Evolutionary conservation across 2,113 vertebrate species (phyloP).

Genomic region (Labrus mixtus): DNA sequence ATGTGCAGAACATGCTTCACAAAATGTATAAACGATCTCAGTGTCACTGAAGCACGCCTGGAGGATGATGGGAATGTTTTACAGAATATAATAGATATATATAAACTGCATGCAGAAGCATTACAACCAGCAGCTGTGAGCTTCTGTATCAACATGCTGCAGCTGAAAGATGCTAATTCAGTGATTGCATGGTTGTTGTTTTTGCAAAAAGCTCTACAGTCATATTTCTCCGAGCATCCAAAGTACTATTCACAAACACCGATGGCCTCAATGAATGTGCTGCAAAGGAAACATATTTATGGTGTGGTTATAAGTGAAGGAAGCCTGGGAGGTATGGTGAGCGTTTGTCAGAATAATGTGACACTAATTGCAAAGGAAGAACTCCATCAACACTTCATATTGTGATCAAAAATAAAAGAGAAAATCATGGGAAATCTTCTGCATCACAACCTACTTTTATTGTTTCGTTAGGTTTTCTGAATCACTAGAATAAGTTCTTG

Average conservation of each 20-base stretch:
- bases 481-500: not conserved
- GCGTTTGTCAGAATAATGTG: not conserved
- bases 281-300: not conserved
- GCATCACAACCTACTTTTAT: not conserved
- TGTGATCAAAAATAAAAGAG: not conserved
- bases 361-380: not conserved
- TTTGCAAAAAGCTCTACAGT: no score
- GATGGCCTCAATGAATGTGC: not conserved
- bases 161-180: no score
- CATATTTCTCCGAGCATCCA: conserved; percentile 7
- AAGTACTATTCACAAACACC: not conserved
- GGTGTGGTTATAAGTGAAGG: not conserved
- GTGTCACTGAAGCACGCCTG: not conserved
- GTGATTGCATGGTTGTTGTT: no score
- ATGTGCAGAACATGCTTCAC: not conserved
- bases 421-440: not conserved
- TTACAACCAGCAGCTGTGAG: not conserved
- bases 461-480: no score
- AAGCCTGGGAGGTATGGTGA: not conserved
- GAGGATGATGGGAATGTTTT: not conserved
- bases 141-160: no score
- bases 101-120: not conserved
- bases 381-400: not conserved
- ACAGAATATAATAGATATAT: no score
- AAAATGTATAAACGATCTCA: not conserved